A percentile compares a stretch with the other conserved stretches of the same genome.
These are phyloP conservation scores for Clinocottus analis DNA, from an alignment of 2,113 vertebrate species.

Conservation along the genomic window DNA sequence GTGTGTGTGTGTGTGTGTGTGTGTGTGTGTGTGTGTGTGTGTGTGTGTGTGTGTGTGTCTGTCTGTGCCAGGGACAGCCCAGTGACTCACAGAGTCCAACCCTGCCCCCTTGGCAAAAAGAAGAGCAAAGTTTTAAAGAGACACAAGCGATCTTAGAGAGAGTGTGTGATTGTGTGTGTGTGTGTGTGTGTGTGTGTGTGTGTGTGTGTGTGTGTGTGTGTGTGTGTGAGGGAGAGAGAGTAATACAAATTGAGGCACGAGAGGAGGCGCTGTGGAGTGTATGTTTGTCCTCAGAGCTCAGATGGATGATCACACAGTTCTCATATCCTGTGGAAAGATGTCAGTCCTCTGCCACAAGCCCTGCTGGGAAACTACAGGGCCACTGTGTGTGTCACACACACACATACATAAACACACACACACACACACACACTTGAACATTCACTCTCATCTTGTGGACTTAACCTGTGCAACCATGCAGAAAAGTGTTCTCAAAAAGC, in stretches of 20 bases:
- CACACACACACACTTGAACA: conserved; percentile 20
- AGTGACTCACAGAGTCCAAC: conserved; percentile 84
- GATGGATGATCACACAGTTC: conserved; percentile 70
- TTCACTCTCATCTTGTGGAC: conserved; percentile 14
- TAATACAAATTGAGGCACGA: conserved; percentile 50
- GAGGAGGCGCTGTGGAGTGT: conserved; percentile 73
- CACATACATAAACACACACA: conserved; percentile 20
- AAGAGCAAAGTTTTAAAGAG: conserved; percentile 82
- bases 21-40: conserved; percentile 48
- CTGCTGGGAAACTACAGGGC: conserved; percentile 69
- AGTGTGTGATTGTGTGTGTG: neutral
- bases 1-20: conserved; percentile 43
- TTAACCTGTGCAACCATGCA: conserved; percentile 20
- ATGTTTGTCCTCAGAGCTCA: conserved; percentile 50
- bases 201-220: neutral
- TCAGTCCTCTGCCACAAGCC: conserved; percentile 68
- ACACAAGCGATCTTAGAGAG: conserved; percentile 56
- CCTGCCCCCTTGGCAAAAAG: conserved; percentile 77
- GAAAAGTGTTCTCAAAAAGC: conserved; percentile 1
- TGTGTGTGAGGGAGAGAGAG: conserved; percentile 4
- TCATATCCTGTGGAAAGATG: conserved; percentile 79
- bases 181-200: neutral
- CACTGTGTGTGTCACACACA: conserved; percentile 37
- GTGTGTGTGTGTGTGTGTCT: conserved; percentile 71
- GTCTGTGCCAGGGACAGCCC: conserved; percentile 84